Base-by-base conservation (phyloP, 2,113 vertebrate genomes). In the Morone chrysops region DNA sequence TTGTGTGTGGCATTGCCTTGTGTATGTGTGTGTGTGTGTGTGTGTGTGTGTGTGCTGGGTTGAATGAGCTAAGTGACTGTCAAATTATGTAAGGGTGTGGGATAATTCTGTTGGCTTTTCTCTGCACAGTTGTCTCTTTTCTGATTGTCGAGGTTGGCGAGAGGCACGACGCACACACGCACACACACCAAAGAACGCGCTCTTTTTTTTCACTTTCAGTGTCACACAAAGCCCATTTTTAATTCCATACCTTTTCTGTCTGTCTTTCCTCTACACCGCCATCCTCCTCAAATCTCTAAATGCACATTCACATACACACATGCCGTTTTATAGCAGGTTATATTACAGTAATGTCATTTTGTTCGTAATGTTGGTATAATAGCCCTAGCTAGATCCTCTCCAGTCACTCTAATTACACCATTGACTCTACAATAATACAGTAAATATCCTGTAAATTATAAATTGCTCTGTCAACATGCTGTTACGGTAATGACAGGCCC, bases 21-120 rank as follows among this genome's bases (percentile, higher is more conserved):
- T 82, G 65, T 70, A 70, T 71, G 74, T 65, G 74, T 73, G 45
- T 53, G 71, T 76, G 40, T 45, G 45, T 78, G 67, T 69, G 67
- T 67, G 54, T 81, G 73, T 62, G 43, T 78, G 72, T 72, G 71
- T 69, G 61, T 47, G 72, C 70, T 78, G 79, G 70, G 81, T 72
- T 87, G 72, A 82, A 89, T 80, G 83, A 88, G 89, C 85, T 91
- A 87, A 93, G 91, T 91, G 90, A 90, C 89, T 94, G 81, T 88
- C 92, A 92, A 82, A 90, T 93, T 87, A 93, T 85, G 87, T 91
- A 92, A 91, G 78, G 61, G 74, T 91, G 87, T 88, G 85, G 81
- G 86, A 93, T 92, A 91, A 91, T 85, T 87, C 70, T 86, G 41
- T 53, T 78, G 79, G 81, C 78, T 87, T 91, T 89, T 90, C 84